These are phyloP conservation scores for Plemyria rubiginata DNA, from an alignment of 2,888 invertebrate species.

Conservation along the genomic window DNA sequence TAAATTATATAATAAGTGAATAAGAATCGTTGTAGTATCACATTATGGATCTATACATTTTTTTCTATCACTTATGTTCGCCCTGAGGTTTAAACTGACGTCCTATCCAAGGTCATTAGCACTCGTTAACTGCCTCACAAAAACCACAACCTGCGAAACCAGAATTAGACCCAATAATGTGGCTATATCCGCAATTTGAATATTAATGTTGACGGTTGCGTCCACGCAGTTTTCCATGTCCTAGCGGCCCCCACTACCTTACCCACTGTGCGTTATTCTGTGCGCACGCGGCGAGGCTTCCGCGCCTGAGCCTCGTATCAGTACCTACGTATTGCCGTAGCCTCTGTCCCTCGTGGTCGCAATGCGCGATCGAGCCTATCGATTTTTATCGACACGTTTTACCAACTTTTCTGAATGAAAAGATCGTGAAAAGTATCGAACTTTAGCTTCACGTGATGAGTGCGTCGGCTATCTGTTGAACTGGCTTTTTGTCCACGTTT, in stretches of 20 bases:
- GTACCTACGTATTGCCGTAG: constrained; percentile 58
- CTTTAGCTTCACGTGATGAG: constrained; percentile 21
- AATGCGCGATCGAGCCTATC: constrained; percentile 66
- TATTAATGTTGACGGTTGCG: constrained; percentile 49
- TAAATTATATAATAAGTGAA: no score
- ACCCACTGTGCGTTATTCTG: constrained; percentile 22
- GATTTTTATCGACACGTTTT: constrained; percentile 60
- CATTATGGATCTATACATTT: no score
- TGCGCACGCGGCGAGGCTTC: constrained; percentile 56
- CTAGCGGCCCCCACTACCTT: constrained; percentile 67
- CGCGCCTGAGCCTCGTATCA: constrained; percentile 46
- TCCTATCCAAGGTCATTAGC: constrained; percentile 6
- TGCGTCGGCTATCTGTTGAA: constrained; percentile 4
- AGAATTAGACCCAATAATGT: constrained; percentile 25
- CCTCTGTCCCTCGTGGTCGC: constrained; percentile 58
- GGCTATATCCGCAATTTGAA: constrained; percentile 21
- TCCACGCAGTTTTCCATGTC: constrained; percentile 73
- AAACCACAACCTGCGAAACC: constrained; percentile 20
- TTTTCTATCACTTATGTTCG: no score
- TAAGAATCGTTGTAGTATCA: no score
- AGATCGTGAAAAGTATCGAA: constrained; percentile 59
- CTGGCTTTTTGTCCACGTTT: constrained; percentile 23
- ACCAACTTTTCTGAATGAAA: constrained; percentile 80
- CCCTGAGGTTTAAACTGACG: background rate
- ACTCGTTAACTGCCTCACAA: constrained; percentile 3